Conservation (phyloP, 2,113 vertebrate genomes). For the Hemibates koningsi region DNA sequence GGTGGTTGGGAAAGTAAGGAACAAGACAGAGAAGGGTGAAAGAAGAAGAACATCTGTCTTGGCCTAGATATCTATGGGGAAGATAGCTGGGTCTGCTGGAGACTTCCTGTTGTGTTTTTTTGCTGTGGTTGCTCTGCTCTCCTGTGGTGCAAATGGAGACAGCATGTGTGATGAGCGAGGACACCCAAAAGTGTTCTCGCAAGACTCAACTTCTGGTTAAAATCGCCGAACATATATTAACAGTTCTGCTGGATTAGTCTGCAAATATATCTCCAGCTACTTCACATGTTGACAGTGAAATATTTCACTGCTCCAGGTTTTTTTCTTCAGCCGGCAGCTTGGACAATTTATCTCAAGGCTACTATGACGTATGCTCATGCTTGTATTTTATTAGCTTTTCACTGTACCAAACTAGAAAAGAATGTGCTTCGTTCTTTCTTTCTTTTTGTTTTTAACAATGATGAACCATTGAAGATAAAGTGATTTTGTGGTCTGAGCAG, state of each 20-base stretch:
- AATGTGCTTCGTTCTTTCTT: not conserved
- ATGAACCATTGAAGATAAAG: not conserved
- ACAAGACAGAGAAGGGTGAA: not conserved
- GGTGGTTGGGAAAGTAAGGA: not conserved
- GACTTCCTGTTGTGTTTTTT: constrained; percentile 60
- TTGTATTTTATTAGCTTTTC: not conserved
- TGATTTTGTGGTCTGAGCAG: not conserved
- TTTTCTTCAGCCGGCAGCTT: not conserved
- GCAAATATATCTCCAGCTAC: not conserved
- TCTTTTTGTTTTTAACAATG: not conserved
- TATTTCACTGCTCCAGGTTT: not conserved
- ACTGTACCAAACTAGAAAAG: not conserved
- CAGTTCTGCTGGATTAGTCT: not conserved
- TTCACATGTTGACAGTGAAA: not conserved
- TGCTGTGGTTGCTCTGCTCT: constrained; percentile 40
- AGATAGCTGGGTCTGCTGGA: constrained; percentile 43
- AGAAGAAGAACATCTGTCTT: constrained; percentile 63
- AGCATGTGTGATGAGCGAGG: constrained; percentile 46
- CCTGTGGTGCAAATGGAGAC: constrained; percentile 61
- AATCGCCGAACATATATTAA: not conserved
- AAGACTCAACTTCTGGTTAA: not conserved
- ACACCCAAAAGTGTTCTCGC: constrained; percentile 14
- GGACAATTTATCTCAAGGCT: not conserved
- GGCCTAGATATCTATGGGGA: constrained; percentile 33
- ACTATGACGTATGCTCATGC: not conserved